Evolutionary conservation across 2,888 invertebrate genomes (phyloP), one percentile per base, ranked within the genome.

Genomic region (Drosophila antonietae): DNA sequence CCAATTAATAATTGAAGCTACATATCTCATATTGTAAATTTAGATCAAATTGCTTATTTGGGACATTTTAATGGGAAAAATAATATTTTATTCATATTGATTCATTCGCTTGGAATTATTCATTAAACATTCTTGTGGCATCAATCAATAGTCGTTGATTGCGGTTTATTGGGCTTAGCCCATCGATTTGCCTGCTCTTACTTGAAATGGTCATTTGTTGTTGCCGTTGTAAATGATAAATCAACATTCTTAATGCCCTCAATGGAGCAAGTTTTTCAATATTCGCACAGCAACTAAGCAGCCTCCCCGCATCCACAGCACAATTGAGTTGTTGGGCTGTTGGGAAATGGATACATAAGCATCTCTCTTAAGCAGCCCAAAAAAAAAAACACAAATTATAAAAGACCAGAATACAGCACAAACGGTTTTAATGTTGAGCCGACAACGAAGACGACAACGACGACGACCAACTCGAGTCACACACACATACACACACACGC

Each of bases 381-480:
- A 53, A 20, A 20, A 20, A 68, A 60, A 64, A 56, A 20, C 65
- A 73, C 71, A 82, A 82, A 83, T 81, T 83, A 83, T 67, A 78
- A 78, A 87, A 73, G 80, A 85, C 76, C 76, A 79, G 56, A 9
- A 76, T 20, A 76, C 51, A 58, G 67, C 71, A 64, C 31, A 77
- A 86, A 66, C 58, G 64, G 67, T 79, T 73, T 71, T 80, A 78
- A 80, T 78, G 83, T 78, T 86, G 69, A 70, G 72, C 71, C 83
- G 82, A 82, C 72, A 70, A 68, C 64, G 62, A 68, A 79, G 39
- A 64, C 46, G 65, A 72, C 67, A 70, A 37, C 53, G 44, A 43
- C 44, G 57, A 60, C 8, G 53, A 52, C 52, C 31, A 56, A 33
- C 57, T 37, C 64, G 56, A 68, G 57, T 52, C 55, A 73, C 43